Conservation (phyloP, 2,797 vertebrate species). For the Anguilla obscura region DNA sequence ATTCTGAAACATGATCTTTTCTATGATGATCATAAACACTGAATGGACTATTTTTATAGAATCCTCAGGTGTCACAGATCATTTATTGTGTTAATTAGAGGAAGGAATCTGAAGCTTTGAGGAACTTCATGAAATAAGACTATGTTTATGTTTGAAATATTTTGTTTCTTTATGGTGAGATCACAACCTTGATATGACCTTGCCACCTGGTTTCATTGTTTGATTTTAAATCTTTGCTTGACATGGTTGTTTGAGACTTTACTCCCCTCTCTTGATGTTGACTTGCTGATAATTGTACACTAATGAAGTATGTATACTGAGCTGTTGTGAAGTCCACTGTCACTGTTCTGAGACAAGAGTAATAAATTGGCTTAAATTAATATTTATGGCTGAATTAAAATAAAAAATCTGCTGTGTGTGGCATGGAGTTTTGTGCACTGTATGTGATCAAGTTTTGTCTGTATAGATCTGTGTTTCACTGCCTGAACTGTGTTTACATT, state of each 20-base stretch:
- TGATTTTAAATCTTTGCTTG: neutral
- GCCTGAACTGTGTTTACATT: constrained; percentile 33
- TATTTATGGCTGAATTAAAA: neutral
- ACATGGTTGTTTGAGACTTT: neutral
- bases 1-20: neutral
- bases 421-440: neutral
- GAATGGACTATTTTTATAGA: neutral
- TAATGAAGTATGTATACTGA: neutral
- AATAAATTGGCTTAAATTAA: neutral
- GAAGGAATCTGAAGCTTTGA: neutral
- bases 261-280: neutral
- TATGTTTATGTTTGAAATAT: neutral
- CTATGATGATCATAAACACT: neutral
- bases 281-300: neutral
- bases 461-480: neutral
- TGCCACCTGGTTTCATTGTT: neutral
- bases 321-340: neutral
- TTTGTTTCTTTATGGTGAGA: neutral
- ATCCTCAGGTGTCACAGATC: neutral
- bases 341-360: neutral
- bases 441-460: neutral
- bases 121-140: neutral
- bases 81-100: neutral
- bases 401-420: neutral
- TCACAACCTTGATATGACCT: neutral